Evolutionary conservation across 2,797 vertebrate genomes (phyloP).

Genomic region (Sternotherus odoratus): DNA sequence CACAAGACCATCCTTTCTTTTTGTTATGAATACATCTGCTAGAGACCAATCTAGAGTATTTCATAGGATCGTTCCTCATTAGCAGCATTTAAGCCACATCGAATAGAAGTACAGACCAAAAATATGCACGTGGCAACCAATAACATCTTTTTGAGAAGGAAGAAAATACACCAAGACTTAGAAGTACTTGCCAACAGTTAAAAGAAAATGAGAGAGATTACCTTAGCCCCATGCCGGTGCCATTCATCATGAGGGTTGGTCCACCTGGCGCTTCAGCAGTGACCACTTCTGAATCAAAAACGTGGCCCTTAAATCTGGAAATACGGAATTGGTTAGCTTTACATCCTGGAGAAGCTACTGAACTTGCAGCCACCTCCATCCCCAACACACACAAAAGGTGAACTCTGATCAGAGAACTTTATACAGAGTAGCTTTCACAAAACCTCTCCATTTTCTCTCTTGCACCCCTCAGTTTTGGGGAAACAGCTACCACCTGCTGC

Average conservation of each 20-base stretch:
- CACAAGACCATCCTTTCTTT: conserved; percentile 6
- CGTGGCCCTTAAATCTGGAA: conserved; percentile 73
- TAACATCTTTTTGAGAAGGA: conserved; percentile 20
- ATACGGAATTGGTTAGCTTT: conserved; percentile 38
- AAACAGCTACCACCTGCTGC: neutral
- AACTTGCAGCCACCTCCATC: neutral
- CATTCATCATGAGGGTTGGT: conserved; percentile 56
- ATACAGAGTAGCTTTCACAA: conserved; percentile 16
- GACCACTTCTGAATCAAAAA: conserved; percentile 46
- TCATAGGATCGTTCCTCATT: neutral
- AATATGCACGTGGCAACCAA: conserved; percentile 47
- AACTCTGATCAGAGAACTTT: neutral
- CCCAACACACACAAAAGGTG: neutral
- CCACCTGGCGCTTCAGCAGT: conserved; percentile 52
- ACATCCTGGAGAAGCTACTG: neutral
- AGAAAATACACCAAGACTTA: conserved; percentile 20
- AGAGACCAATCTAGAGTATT: neutral
- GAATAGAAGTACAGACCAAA: conserved; percentile 1
- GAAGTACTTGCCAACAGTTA: conserved; percentile 20
- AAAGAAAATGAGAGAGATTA: conserved; percentile 58
- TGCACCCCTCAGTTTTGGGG: neutral
- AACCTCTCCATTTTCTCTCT: conserved; percentile 12
- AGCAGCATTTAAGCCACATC: conserved; percentile 44
- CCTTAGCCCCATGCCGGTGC: conserved; percentile 70
- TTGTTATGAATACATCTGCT: neutral